Conservation (phyloP, 1,140 invertebrate genomes). For the Scaptomyza montana region DNA sequence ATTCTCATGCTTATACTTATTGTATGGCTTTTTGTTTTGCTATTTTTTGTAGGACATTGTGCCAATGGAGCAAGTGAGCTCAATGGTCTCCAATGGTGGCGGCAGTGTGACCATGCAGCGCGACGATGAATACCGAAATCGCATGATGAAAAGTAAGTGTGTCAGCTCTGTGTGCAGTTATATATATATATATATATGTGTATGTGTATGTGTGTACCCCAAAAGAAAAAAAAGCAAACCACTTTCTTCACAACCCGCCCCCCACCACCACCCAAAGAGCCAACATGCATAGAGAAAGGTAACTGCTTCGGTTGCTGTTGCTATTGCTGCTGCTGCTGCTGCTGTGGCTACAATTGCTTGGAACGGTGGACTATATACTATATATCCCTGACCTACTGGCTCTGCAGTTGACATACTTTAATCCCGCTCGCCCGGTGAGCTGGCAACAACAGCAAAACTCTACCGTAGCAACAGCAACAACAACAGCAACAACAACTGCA, state of each 20-base stretch:
- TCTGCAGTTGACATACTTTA: conserved; percentile 77
- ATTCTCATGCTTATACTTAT: neutral
- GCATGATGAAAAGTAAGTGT: conserved; percentile 84
- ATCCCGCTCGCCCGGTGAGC: conserved; percentile 17
- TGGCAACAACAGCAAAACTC: neutral
- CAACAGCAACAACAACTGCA: conserved; percentile 29
- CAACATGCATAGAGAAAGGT: conserved; percentile 59
- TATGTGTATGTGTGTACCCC: conserved; percentile 9
- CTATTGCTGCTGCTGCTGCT: conserved; percentile 37
- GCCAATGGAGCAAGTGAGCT: conserved; percentile 83
- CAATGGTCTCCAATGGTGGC: conserved; percentile 83
- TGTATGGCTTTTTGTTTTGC: conserved; percentile 28
- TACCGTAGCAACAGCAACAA: neutral
- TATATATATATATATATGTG: conserved; percentile 3
- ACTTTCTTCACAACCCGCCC: neutral
- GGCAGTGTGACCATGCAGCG: conserved; percentile 83
- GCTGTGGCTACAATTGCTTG: conserved; percentile 29
- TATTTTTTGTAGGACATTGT: conserved; percentile 72
- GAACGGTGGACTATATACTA: conserved; percentile 35
- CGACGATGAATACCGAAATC: conserved; percentile 83
- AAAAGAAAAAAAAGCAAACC: neutral
- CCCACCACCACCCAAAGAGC: conserved; percentile 18
- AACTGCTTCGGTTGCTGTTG: conserved; percentile 44
- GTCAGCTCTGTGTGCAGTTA: conserved; percentile 35
- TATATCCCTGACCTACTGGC: conserved; percentile 76